phyloP scores from a whole-genome alignment of 2,888 invertebrate genomes.

The Apoda limacodes region DNA sequence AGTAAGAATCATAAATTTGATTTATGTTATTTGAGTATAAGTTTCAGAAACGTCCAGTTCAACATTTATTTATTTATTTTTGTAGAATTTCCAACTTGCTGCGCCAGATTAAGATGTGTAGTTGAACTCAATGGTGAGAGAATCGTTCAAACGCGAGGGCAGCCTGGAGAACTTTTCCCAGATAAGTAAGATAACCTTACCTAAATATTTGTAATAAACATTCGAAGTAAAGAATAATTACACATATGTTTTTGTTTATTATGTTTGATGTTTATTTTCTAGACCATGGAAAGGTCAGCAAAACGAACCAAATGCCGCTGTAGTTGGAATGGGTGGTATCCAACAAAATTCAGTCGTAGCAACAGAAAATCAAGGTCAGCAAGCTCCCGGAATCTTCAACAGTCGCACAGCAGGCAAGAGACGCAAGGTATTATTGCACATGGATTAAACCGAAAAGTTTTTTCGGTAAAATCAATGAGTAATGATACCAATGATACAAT shows the following conservation, averaged over 20 bases:
- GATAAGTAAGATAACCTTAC: conserved; percentile 43
- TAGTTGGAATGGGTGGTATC: conserved; percentile 52
- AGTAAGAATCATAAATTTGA: conserved; percentile 18
- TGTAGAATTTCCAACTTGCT: conserved; percentile 60
- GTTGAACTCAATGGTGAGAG: conserved; percentile 60
- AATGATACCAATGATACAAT: conserved; percentile 18
- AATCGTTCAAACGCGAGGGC: conserved; percentile 58
- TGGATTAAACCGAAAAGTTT: conserved; percentile 17
- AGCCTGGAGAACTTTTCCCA: conserved; percentile 61
- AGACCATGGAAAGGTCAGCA: conserved; percentile 64
- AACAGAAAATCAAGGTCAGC: conserved; percentile 47
- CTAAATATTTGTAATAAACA: neutral
- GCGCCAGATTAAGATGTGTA: conserved; percentile 54
- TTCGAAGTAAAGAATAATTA: conserved; percentile 1
- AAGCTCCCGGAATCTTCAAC: conserved; percentile 55
- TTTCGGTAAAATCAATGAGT: conserved; percentile 17
- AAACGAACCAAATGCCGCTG: conserved; percentile 56
- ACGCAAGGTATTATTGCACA: conserved; percentile 34
- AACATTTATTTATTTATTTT: too few species aligned
- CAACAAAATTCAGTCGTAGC: conserved; percentile 46
- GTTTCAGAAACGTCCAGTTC: neutral
- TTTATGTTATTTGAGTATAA: too few species aligned
- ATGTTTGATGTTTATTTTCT: conserved; percentile 10
- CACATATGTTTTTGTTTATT: neutral
- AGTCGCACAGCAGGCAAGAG: conserved; percentile 62